phyloP scores from a whole-genome alignment of 2,113 vertebrate species.

The Sphyrna mokarran region DNA sequence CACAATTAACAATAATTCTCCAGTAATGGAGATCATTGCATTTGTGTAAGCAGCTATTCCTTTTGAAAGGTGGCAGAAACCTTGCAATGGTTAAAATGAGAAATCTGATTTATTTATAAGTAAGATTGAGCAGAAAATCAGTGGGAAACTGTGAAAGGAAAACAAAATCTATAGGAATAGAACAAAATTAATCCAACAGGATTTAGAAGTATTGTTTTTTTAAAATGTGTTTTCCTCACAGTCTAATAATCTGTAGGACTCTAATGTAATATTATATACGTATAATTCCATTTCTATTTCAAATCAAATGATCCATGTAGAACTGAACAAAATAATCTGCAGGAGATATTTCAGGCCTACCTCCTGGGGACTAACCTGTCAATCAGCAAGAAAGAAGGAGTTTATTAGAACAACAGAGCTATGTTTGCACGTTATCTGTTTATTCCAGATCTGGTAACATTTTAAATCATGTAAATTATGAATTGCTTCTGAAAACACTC shows the following conservation, averaged over 20 bases:
- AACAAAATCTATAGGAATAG: not conserved
- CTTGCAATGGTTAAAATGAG: not conserved
- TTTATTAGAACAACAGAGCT: not conserved
- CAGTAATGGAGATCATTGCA: not conserved
- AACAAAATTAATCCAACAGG: not conserved
- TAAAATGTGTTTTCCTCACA: not conserved
- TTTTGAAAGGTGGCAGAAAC: not conserved
- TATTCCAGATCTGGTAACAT: conserved; percentile 8
- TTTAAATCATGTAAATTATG: conserved; percentile 3
- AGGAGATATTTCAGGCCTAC: not conserved
- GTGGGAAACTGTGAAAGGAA: not conserved
- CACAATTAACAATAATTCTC: too few relatives aligned
- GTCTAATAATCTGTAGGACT: not conserved
- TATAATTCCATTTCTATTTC: not conserved
- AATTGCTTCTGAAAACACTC: not conserved
- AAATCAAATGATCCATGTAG: not conserved
- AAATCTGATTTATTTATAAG: not conserved
- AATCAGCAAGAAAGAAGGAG: not conserved
- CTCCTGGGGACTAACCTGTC: not conserved
- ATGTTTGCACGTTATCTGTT: not conserved
- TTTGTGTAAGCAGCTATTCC: not conserved
- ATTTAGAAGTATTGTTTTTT: not conserved
- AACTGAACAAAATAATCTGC: not conserved
- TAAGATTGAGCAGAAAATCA: not conserved
- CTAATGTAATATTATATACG: not conserved